Evolutionary conservation across 2,888 invertebrate genomes (phyloP).

Genomic region (Nomada flava): DNA sequence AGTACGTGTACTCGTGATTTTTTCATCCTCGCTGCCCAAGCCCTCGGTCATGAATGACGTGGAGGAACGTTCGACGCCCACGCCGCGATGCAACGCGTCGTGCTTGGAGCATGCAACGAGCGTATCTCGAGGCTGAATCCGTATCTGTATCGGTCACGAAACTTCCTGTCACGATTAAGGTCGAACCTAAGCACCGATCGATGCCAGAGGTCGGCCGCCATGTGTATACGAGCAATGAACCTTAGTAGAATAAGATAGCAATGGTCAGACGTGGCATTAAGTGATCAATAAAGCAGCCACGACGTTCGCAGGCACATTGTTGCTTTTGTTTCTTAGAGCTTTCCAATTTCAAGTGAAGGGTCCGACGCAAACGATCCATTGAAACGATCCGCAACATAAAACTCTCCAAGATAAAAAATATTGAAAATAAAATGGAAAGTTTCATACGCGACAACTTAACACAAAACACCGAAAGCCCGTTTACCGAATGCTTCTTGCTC

Average conservation of each 20-base stretch:
- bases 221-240: slow-evolving; percentile 31
- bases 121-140: slow-evolving; percentile 56
- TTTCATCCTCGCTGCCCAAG: slow-evolving; percentile 20
- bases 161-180: slow-evolving; percentile 64
- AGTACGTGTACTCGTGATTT: slow-evolving; percentile 9
- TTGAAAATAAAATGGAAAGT: too few relatives aligned
- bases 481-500: too few relatives aligned
- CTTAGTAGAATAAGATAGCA: slow-evolving; percentile 38
- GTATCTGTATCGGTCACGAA: slow-evolving; percentile 70
- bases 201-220: slow-evolving; percentile 42
- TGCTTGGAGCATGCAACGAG: slow-evolving; percentile 22
- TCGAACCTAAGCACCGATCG: slow-evolving; percentile 45
- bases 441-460: too few relatives aligned
- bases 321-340: too few relatives aligned
- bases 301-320: too few relatives aligned
- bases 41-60: slow-evolving; percentile 39
- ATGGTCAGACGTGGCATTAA: too few relatives aligned
- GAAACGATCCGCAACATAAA: too few relatives aligned
- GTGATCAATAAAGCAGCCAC: too few relatives aligned
- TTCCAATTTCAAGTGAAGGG: too few relatives aligned
- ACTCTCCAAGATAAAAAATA: too few relatives aligned
- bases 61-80: slow-evolving; percentile 40
- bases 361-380: too few relatives aligned
- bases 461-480: too few relatives aligned
- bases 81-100: slow-evolving; percentile 11